Evolutionary conservation across 92 coral and sea anemone genomes (phyloP).

Genomic region (Epizoanthus scotinus): DNA sequence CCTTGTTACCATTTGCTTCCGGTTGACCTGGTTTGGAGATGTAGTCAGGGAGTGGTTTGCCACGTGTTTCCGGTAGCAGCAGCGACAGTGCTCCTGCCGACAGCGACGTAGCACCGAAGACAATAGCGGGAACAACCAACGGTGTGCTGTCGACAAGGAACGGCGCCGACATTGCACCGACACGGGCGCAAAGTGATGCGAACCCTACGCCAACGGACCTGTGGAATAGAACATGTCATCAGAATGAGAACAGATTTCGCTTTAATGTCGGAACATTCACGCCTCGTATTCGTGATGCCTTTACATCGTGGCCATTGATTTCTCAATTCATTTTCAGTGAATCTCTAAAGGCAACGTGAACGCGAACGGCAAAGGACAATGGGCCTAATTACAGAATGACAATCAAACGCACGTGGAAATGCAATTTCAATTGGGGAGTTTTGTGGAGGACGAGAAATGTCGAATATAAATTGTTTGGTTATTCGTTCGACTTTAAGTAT

Average conservation of each 20-base stretch:
- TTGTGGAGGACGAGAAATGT: too few species aligned
- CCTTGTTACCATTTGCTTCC: neutral
- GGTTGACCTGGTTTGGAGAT: constrained; percentile 33
- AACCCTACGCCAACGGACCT: constrained; percentile 92
- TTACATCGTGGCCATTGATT: too few species aligned
- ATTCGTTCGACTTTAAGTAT: too few species aligned
- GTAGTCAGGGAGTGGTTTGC: constrained; percentile 88
- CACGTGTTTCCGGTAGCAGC: constrained; percentile 89
- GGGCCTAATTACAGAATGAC: too few species aligned
- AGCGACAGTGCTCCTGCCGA: constrained; percentile 76
- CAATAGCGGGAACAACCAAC: constrained; percentile 73
- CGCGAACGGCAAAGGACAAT: too few species aligned
- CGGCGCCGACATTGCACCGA: constrained; percentile 96
- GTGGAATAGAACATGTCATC: neutral
- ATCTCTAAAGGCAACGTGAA: too few species aligned
- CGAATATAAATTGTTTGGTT: too few species aligned
- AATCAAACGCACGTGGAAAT: too few species aligned
- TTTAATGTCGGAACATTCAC: too few species aligned
- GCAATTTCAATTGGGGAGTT: too few species aligned
- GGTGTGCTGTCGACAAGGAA: constrained; percentile 92
- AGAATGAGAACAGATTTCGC: neutral
- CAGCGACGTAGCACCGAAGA: constrained; percentile 82
- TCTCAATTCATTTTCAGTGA: too few species aligned
- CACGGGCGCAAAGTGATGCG: constrained; percentile 84
- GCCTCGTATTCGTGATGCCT: too few species aligned